These are phyloP conservation scores for Cossypha niveicapilla DNA, from an alignment of 2,797 vertebrate species.

Conservation along the genomic window DNA sequence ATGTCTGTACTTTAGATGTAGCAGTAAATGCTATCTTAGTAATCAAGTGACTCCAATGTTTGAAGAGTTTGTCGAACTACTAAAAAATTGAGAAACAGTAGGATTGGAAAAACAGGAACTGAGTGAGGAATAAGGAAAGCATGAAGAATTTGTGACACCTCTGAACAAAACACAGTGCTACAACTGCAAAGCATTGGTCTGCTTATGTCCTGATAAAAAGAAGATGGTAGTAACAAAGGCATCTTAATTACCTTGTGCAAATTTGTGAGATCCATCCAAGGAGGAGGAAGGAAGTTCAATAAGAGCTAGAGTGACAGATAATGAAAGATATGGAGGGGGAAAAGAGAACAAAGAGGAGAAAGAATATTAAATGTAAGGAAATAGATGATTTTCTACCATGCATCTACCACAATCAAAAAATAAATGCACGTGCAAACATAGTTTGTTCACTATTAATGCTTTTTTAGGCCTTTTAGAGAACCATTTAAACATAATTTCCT, in stretches of 20 bases:
- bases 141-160: background rate
- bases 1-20: background rate
- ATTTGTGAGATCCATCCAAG: conserved; percentile 55
- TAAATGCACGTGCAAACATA: background rate
- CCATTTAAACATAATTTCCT: background rate
- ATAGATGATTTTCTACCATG: background rate
- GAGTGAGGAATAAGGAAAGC: background rate
- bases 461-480: background rate
- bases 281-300: conserved; percentile 69
- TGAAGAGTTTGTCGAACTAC: background rate
- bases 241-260: conserved; percentile 55
- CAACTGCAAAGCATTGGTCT: background rate
- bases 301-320: conserved; percentile 52
- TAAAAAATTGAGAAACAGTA: background rate
- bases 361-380: conserved; percentile 14
- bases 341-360: background rate
- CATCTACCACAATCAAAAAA: background rate
- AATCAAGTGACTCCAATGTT: background rate
- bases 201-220: background rate
- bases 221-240: background rate
- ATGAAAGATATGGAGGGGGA: background rate
- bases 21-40: background rate
- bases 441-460: background rate
- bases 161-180: background rate
- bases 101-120: background rate